A percentile compares a stretch with the other conserved stretches of the same genome.
These are phyloP conservation scores for Brachypalpus laphriformis DNA, from an alignment of 2,888 invertebrate species.

Conservation along the genomic window DNA sequence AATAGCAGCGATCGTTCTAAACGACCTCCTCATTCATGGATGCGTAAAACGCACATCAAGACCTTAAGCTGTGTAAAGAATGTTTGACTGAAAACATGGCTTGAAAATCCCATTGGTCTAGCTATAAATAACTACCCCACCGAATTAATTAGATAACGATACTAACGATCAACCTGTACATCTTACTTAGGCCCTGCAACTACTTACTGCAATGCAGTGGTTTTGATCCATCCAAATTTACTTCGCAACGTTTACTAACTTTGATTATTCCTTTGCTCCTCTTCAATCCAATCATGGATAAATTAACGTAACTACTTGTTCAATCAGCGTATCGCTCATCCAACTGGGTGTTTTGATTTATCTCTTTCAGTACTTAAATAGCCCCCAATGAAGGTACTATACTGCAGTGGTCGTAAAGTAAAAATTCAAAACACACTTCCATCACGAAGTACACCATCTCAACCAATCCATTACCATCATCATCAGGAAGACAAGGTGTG, in stretches of 20 bases:
- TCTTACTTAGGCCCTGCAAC: no score
- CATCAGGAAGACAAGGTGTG: conserved; percentile 31
- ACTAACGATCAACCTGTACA: no score
- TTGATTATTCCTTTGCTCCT: neutral
- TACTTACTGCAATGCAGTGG: neutral
- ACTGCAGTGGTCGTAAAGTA: neutral
- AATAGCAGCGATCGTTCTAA: no score
- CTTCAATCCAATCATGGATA: neutral
- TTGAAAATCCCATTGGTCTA: no score
- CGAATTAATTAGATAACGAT: no score
- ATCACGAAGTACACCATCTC: neutral
- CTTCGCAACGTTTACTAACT: neutral
- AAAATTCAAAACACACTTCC: conserved; percentile 12
- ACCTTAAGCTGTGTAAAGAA: no score
- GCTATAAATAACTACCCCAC: no score
- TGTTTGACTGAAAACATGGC: no score
- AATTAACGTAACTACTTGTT: neutral
- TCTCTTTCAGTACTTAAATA: conserved; percentile 5
- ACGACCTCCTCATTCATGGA: no score
- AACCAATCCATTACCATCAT: conserved; percentile 33
- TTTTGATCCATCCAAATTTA: neutral
- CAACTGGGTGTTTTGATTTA: neutral
- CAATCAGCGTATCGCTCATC: neutral
- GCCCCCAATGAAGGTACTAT: neutral
- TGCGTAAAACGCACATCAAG: no score